Percentiles rank a stretch among this genome's conserved stretches.
Conservation (phyloP, 2,113 vertebrate genomes). For the Oplegnathus fasciatus region DNA sequence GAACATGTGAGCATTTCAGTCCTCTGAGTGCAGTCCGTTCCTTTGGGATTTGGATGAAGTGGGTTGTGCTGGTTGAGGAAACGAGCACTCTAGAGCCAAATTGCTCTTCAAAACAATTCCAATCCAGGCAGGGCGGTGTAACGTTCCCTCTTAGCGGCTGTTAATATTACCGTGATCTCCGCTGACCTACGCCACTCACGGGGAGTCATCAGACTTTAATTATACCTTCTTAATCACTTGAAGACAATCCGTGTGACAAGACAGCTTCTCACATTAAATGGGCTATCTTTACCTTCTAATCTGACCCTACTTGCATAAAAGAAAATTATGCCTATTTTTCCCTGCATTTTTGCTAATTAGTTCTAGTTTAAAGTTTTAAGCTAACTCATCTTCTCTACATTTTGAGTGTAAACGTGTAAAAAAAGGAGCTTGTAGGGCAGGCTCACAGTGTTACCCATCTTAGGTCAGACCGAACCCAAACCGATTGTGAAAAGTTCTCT, state of each 20-base stretch:
- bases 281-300: conserved; percentile 62
- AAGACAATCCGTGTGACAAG: conserved; percentile 70
- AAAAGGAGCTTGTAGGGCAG: conserved; percentile 7
- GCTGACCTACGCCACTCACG: conserved; percentile 69
- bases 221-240: conserved; percentile 80
- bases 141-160: conserved; percentile 44
- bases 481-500: conserved; percentile 69
- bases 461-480: conserved; percentile 66
- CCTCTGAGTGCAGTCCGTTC: neutral
- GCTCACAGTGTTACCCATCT: conserved; percentile 53
- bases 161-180: conserved; percentile 59
- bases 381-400: neutral
- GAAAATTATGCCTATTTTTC: neutral
- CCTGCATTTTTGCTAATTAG: neutral
- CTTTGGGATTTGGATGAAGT: conserved; percentile 48
- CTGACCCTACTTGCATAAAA: conserved; percentile 28
- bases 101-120: conserved; percentile 37
- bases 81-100: conserved; percentile 38
- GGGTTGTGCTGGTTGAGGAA: conserved; percentile 54
- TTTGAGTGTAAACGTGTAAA: neutral
- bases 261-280: conserved; percentile 54
- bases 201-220: conserved; percentile 78
- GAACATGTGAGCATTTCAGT: neutral
- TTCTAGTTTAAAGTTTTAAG: conserved; percentile 19
- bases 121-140: conserved; percentile 30